Evolutionary conservation across 1,140 invertebrate genomes (phyloP).

Genomic region (Trichogramma pretiosum): DNA sequence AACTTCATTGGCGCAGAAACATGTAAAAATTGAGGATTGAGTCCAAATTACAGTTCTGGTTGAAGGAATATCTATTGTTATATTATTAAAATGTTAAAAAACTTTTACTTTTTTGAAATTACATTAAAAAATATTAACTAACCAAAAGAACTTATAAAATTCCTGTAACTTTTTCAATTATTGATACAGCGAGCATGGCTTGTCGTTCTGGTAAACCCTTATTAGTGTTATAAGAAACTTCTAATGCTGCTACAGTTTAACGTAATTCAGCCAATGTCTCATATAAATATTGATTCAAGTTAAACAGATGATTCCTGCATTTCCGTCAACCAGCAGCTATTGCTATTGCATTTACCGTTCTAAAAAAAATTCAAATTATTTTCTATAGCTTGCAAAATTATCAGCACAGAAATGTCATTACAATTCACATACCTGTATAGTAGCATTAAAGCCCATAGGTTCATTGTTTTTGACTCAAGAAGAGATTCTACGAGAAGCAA

Average conservation of each 20-base stretch:
- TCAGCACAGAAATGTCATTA: too few relatives aligned
- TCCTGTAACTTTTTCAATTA: constrained; percentile 83
- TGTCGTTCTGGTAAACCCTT: constrained; percentile 61
- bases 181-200: constrained; percentile 66
- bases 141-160: constrained; percentile 80
- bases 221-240: constrained; percentile 51
- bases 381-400: constrained; percentile 64
- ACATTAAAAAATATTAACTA: constrained; percentile 9
- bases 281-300: constrained; percentile 55
- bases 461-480: constrained; percentile 52
- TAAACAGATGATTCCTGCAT: constrained; percentile 57
- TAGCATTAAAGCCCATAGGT: constrained; percentile 48
- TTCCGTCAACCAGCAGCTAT: constrained; percentile 57
- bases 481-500: constrained; percentile 58
- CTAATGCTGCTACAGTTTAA: constrained; percentile 67
- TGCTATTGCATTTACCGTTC: constrained; percentile 57
- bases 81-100: too few relatives aligned
- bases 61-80: constrained; percentile 67
- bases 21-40: constrained; percentile 73
- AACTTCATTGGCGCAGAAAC: constrained; percentile 70
- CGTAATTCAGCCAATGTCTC: constrained; percentile 64
- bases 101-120: not conserved
- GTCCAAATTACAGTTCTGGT: constrained; percentile 79
- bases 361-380: constrained; percentile 34
- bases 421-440: too few relatives aligned